Evolutionary conservation across 2,888 invertebrate genomes (phyloP), one percentile per base, ranked within the genome.

Genomic region (Epinotia brunnichana): DNA sequence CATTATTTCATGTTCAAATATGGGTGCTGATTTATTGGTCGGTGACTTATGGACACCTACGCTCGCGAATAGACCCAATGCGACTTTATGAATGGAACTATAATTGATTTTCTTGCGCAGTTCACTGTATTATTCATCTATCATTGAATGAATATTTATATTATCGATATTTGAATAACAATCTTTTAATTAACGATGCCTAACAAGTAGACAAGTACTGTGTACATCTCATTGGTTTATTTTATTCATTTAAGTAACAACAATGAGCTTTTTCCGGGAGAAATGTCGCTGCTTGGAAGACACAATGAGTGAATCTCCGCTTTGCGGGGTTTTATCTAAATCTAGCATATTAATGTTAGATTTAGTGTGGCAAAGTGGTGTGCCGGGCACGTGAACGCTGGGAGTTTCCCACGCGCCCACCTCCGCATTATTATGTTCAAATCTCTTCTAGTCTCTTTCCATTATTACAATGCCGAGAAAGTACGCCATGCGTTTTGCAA

Each of bases 341-440:
- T 91, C 88, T 90, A 85, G 88, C 86, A 90, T 89, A 90, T 90
- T 90, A 90, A 90, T 91, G 88, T 87, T 85, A 89, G 85, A 90
- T 91, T 91, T 90, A 87, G 90, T 88, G 85, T 85, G 85, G 87
- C 85, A 83, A 83, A 88, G 84, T 85, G 88, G 87, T 87, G 89
- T 87, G 86, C 82, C 82, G 82, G 86, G 88, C 90, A 90, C 90
- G 89, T 90, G 90, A 92, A 89, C 89, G 88, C 92, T 93, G 93
- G 92, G 93, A 93, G 92, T 86, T 92, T 93, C 93, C 92, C 93
- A 93, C 92, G 93, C 90, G 87, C 83, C 90, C 92, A 91, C 92
- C 92, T 91, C 90, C 91, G 87, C 91, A 90, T 89, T 85, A 92
- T 92, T 92, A 92, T 92, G 91, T 91, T 91, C 88, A 91, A 91